These are phyloP conservation scores for Rallus limicola DNA, from an alignment of 2,113 vertebrate species.

Conservation along the genomic window DNA sequence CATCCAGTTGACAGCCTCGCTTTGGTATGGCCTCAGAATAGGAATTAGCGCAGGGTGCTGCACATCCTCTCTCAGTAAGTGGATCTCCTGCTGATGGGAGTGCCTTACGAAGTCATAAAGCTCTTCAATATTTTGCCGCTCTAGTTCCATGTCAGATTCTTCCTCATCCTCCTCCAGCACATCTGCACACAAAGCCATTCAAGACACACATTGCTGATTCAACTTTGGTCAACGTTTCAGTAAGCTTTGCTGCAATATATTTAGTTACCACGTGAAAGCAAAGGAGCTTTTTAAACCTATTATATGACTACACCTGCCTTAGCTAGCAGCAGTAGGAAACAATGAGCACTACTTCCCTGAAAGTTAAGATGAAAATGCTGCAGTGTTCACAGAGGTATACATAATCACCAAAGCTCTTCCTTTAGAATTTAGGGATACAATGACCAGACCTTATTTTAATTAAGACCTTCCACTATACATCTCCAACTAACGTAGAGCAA, in stretches of 20 bases:
- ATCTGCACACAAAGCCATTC: conserved; percentile 65
- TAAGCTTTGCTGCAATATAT: not conserved
- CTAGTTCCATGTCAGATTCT: conserved; percentile 88
- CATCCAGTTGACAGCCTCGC: conserved; percentile 85
- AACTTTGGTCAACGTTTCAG: not conserved
- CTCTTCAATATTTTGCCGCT: conserved; percentile 94
- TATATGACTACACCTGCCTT: not conserved
- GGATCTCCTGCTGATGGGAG: conserved; percentile 81
- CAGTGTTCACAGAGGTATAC: not conserved
- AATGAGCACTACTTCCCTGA: not conserved
- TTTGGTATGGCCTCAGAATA: conserved; percentile 77
- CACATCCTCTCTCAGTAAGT: conserved; percentile 78
- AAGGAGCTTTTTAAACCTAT: not conserved
- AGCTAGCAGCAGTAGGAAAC: not conserved
- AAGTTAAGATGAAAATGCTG: not conserved
- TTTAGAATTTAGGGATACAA: not conserved
- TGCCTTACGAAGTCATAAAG: conserved; percentile 92
- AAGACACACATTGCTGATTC: not conserved
- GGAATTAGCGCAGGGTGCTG: conserved; percentile 91
- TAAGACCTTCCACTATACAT: not conserved
- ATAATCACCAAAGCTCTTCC: not conserved
- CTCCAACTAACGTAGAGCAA: not conserved
- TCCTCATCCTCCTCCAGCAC: conserved; percentile 85
- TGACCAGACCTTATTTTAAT: not conserved
- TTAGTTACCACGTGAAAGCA: not conserved